Evolutionary conservation across 2,797 vertebrate species (phyloP).

Genomic region (Pangasius mekongensis): DNA sequence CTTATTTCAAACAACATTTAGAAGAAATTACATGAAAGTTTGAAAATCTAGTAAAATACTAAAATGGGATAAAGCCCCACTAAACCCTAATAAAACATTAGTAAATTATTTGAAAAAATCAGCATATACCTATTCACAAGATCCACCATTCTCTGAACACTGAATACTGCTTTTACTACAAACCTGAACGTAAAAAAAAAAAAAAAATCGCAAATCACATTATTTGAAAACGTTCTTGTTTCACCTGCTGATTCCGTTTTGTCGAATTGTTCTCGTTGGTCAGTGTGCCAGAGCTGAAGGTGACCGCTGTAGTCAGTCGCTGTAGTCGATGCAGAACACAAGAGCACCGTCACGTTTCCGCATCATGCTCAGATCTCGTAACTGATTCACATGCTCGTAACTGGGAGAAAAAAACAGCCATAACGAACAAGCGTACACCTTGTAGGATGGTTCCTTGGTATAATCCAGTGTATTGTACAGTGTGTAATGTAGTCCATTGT

Average conservation of each 20-base stretch:
- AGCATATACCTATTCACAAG: background rate
- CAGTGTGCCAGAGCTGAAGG: background rate
- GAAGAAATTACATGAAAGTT: background rate
- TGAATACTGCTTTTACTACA: background rate
- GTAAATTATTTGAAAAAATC: background rate
- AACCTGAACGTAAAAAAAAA: background rate
- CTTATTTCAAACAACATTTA: background rate
- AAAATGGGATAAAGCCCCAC: background rate
- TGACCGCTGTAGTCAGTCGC: background rate
- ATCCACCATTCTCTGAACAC: background rate
- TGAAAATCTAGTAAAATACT: background rate
- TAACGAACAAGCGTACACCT: background rate
- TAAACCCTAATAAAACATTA: background rate
- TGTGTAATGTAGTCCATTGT: background rate
- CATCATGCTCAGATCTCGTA: background rate
- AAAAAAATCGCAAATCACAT: background rate
- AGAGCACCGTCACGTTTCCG: background rate
- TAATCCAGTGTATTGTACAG: background rate
- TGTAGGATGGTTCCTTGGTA: background rate
- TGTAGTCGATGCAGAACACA: background rate
- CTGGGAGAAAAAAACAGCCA: background rate
- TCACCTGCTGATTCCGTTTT: background rate
- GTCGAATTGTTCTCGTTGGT: background rate
- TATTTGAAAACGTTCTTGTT: background rate
- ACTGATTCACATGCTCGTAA: background rate